Conservation (phyloP, 2,113 vertebrate genomes). For the Xiphophorus hellerii region DNA sequence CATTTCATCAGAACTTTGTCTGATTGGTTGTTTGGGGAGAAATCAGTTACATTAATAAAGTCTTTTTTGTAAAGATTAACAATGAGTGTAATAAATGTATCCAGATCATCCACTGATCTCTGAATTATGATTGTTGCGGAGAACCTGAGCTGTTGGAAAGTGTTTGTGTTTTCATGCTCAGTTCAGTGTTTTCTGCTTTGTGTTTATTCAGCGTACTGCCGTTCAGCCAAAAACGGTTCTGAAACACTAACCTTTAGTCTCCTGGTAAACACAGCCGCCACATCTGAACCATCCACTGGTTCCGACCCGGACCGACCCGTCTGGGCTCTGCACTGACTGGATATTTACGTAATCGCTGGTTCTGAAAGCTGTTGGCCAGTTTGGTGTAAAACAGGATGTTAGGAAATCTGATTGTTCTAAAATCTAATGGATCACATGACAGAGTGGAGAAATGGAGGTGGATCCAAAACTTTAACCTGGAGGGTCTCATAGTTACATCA, state of each 20-base stretch:
- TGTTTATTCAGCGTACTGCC: slow-evolving; percentile 29
- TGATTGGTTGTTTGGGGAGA: neutral
- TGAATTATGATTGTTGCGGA: neutral
- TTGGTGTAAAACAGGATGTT: neutral
- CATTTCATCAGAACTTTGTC: neutral
- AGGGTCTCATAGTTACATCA: too few species aligned
- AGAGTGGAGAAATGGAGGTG: neutral
- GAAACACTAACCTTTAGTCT: slow-evolving; percentile 63
- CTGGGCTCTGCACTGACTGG: neutral
- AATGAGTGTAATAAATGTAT: neutral
- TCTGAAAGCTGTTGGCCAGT: neutral
- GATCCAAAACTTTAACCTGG: neutral
- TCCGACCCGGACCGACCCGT: neutral
- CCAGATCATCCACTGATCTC: neutral
- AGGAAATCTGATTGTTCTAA: neutral
- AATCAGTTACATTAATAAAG: too few species aligned
- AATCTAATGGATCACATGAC: neutral
- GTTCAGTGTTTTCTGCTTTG: slow-evolving; percentile 24
- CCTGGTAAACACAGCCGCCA: slow-evolving; percentile 47
- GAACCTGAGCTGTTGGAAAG: neutral
- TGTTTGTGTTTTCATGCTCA: neutral
- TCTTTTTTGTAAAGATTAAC: neutral
- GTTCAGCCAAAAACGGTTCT: slow-evolving; percentile 30
- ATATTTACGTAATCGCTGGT: neutral
- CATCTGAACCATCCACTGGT: slow-evolving; percentile 24